Evolutionary conservation across 2,113 vertebrate genomes (phyloP), one percentile per base, ranked within the genome.

Genomic region (Dipodomys stephensi): DNA sequence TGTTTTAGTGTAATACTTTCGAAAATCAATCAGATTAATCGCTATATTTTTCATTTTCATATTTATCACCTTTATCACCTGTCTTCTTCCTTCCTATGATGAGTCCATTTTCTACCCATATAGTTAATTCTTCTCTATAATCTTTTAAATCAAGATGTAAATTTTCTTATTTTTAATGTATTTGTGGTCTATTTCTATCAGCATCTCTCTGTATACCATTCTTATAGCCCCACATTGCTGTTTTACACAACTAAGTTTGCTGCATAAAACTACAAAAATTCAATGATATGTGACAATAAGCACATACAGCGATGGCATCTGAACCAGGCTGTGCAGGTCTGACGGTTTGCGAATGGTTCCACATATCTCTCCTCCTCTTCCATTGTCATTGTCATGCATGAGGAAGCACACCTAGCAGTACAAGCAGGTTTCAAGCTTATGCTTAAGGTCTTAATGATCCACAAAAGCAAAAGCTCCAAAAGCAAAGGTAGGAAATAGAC

Each of bases 131-230:
- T 23, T 94, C 80, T 30, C 23, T 25, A 35, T 35, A 74, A 39
- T 18, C 9, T 2, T 85, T 90, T 82, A 76, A 77, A 39, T 30
- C 27, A 85, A 27, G 28, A 72, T 3, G 57, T 64, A 46, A 12
- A 90, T 88, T 89, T 84, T 62, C 10, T 71, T 20, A 57, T 13
- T 72, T 53, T 85, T 82, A 32, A 64, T 93, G 67, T 53, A 18
- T 35, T 78, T 74, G 23, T 46, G 49, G 30, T 81, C 73, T 20
- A 57, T 16, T 57, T 72, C 35, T 73, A 49, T 80, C 11, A 57
- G 13, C 22, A 69, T 74, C 30, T 67, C 39, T 71, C 30, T 62
- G 32, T 67, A 49, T 15, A 62, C 35, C 19, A 65, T 76, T 85
- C 80, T 71, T 3, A 5, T 0, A 10, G 32, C 1, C n/a, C 44